phyloP scores from a whole-genome alignment of 2,888 invertebrate genomes.

The Leptothorax acervorum region DNA sequence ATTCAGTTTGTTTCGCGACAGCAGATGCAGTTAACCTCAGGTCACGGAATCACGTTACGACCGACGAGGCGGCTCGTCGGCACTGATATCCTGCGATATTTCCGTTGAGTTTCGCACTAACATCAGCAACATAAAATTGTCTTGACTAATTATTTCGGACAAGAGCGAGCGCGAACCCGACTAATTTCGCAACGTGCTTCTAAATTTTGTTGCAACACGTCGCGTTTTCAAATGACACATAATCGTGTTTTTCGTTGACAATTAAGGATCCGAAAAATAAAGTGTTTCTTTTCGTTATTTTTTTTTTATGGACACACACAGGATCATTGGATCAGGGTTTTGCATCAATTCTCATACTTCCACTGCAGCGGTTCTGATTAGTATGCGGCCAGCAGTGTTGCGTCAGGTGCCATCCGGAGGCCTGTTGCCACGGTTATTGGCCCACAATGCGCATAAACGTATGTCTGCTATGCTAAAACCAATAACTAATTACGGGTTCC shows the following conservation, averaged over 20 bases:
- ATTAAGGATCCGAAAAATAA: background rate
- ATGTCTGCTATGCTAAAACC: constrained; percentile 55
- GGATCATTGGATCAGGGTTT: background rate
- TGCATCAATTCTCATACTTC: background rate
- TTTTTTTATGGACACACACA: background rate
- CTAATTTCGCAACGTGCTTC: constrained; percentile 24
- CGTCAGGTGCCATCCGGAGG: constrained; percentile 51
- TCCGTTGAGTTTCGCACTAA: constrained; percentile 32
- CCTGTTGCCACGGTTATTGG: constrained; percentile 58
- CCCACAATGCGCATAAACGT: constrained; percentile 46
- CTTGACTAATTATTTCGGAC: constrained; percentile 59
- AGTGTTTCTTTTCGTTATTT: background rate
- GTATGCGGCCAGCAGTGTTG: constrained; percentile 31
- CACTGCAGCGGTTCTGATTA: constrained; percentile 31
- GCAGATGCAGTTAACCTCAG: constrained; percentile 81
- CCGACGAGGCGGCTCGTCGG: constrained; percentile 24
- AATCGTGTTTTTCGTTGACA: background rate
- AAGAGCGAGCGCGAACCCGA: constrained; percentile 28
- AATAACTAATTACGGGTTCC: constrained; percentile 64
- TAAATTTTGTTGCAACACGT: background rate
- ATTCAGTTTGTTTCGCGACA: constrained; percentile 82
- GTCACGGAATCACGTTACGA: constrained; percentile 70
- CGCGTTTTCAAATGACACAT: background rate
- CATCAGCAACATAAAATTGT: constrained; percentile 62
- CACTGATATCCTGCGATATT: constrained; percentile 68